Conservation (phyloP, 2,113 vertebrate genomes). For the Mustelus asterias region DNA sequence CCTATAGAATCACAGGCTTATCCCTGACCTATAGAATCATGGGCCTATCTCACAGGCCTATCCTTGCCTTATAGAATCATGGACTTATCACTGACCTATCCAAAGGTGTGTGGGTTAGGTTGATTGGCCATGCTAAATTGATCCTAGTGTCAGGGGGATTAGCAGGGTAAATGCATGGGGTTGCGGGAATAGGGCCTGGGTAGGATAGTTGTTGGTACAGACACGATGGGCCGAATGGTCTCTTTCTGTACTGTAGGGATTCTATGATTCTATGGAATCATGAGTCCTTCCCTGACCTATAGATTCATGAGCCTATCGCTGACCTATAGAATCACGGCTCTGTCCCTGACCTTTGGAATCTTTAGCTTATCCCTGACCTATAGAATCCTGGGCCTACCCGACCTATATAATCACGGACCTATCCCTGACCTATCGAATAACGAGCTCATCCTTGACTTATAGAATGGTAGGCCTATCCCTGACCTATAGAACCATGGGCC, state of each 20-base stretch:
- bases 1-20: background rate
- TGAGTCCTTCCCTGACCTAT: background rate
- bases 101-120: no score
- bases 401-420: background rate
- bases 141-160: no score
- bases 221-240: no score
- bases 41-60: background rate
- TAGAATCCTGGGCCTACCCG: background rate
- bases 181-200: no score
- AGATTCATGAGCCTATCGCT: background rate
- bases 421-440: no score
- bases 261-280: background rate
- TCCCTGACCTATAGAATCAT: background rate
- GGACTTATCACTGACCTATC: background rate
- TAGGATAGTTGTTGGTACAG: no score
- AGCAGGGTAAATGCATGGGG: no score
- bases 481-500: no score
- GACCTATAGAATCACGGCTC: background rate
- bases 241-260: no score
- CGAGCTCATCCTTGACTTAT: no score
- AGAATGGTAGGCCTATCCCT: no score
- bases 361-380: background rate
- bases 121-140: no score
- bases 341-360: background rate
- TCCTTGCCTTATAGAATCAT: background rate